Percentiles rank a stretch among this genome's conserved stretches.
Evolutionary conservation across 1,140 invertebrate genomes (phyloP).

Genomic region (Metopolophium dirhodum): DNA sequence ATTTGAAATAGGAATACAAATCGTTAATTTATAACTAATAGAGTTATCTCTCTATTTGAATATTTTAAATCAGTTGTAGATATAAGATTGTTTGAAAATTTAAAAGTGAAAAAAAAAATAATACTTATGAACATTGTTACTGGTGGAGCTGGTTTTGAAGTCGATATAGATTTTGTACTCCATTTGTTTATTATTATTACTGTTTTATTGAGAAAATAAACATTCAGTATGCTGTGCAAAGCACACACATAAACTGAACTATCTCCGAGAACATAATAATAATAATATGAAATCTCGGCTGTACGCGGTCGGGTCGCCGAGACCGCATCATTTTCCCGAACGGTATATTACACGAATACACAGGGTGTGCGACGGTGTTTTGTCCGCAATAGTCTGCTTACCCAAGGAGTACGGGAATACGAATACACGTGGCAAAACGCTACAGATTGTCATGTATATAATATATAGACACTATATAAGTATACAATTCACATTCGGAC

Average conservation of each 20-base stretch:
- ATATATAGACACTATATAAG: not conserved
- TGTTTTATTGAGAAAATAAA: too few relatives aligned
- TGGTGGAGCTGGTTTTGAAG: not conserved
- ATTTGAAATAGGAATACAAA: too few relatives aligned
- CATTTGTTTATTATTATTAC: too few relatives aligned
- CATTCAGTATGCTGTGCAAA: not conserved
- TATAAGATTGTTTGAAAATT: too few relatives aligned
- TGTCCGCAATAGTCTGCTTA: not conserved
- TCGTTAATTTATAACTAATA: too few relatives aligned
- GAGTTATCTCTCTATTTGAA: too few relatives aligned
- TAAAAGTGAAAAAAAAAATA: too few relatives aligned
- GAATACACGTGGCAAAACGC: not conserved
- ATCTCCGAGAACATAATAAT: not conserved
- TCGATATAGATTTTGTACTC: not conserved
- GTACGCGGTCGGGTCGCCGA: not conserved
- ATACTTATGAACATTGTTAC: not conserved
- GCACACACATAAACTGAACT: not conserved
- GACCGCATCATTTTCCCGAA: not conserved
- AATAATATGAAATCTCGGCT: not conserved
- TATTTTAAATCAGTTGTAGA: too few relatives aligned
- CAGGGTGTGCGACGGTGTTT: not conserved
- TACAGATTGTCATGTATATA: not conserved
- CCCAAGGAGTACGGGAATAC: too few relatives aligned
- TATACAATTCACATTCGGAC: not conserved
- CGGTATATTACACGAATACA: not conserved